Evolutionary conservation across 1,140 invertebrate genomes (phyloP).

Genomic region (Drosophila ironensis): DNA sequence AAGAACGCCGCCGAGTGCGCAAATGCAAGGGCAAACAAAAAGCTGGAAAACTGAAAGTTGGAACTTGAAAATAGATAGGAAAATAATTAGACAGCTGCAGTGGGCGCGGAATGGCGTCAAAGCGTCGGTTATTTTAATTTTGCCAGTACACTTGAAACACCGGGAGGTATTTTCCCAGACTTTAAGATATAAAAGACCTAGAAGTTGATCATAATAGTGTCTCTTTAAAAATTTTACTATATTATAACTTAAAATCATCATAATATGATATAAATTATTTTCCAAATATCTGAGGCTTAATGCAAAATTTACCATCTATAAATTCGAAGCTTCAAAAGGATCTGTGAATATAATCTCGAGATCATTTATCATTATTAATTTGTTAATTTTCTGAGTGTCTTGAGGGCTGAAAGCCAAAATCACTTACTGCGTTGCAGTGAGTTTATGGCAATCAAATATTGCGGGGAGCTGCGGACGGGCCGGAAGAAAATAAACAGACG

Average conservation of each 20-base stretch:
- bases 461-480: too few relatives aligned
- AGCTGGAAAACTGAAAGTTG: constrained; percentile 15
- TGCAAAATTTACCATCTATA: too few relatives aligned
- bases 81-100: constrained; percentile 62
- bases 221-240: not conserved
- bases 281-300: too few relatives aligned
- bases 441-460: constrained; percentile 25
- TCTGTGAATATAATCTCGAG: too few relatives aligned
- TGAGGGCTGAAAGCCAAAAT: not conserved
- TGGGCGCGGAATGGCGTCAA: constrained; percentile 23
- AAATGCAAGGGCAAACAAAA: constrained; percentile 31
- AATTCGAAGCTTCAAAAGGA: too few relatives aligned
- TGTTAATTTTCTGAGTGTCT: not conserved
- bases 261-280: too few relatives aligned
- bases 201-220: not conserved
- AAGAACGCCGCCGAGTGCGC: constrained; percentile 10
- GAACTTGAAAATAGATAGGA: constrained; percentile 35
- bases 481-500: constrained; percentile 26
- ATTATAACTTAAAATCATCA: too few relatives aligned
- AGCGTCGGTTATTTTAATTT: constrained; percentile 12
- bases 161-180: too few relatives aligned
- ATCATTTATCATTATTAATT: too few relatives aligned
- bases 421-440: constrained; percentile 33
- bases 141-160: not conserved
- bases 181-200: too few relatives aligned